These are phyloP conservation scores for Drosophila yooni DNA, from an alignment of 2,888 invertebrate genomes.

Conservation along the genomic window DNA sequence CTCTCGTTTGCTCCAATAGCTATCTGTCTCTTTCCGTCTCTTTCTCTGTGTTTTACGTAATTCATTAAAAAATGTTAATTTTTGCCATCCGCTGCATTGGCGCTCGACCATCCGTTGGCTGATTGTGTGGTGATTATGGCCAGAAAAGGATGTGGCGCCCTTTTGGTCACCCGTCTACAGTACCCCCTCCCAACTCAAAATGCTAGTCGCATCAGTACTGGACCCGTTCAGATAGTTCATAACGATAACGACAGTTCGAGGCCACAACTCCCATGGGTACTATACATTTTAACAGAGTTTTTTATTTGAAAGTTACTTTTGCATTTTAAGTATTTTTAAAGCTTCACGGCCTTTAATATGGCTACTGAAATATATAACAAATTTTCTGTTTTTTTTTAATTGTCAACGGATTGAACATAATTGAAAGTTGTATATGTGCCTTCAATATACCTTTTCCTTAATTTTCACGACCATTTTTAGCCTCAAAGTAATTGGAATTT, in stretches of 20 bases:
- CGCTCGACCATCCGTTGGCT: constrained; percentile 58
- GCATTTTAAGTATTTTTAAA: neutral
- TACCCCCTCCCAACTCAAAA: neutral
- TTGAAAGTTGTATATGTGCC: neutral
- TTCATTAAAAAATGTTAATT: constrained; percentile 80
- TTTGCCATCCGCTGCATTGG: constrained; percentile 73
- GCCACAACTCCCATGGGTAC: constrained; percentile 45
- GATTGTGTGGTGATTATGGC: constrained; percentile 76
- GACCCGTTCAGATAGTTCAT: constrained; percentile 55
- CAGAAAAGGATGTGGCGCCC: constrained; percentile 69
- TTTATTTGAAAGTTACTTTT: constrained; percentile 4
- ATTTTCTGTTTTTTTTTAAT: neutral
- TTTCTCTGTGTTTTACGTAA: constrained; percentile 52
- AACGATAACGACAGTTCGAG: constrained; percentile 48
- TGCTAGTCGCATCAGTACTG: neutral
- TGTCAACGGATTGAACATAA: neutral
- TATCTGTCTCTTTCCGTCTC: constrained; percentile 3
- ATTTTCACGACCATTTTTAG: neutral
- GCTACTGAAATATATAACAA: neutral
- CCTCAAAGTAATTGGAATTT: constrained; percentile 24
- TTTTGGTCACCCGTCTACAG: constrained; percentile 51
- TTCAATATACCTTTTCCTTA: neutral
- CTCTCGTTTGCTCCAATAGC: constrained; percentile 1
- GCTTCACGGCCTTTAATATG: neutral
- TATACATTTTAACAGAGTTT: constrained; percentile 34